A percentile compares a stretch with the other conserved stretches of the same genome.
Conservation (phyloP, 2,888 invertebrate species). For the Corythucha ciliata region DNA sequence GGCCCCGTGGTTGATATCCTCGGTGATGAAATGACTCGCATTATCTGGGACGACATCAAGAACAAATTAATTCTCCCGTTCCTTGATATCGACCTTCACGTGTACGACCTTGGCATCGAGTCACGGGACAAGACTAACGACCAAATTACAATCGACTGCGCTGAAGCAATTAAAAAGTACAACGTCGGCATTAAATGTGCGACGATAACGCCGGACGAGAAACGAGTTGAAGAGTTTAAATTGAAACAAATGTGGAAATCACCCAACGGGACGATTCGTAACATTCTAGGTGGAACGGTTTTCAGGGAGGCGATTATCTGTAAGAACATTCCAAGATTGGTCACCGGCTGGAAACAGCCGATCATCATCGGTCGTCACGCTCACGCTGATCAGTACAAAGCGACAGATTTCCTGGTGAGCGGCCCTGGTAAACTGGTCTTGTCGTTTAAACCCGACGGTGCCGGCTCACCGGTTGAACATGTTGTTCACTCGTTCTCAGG, state of each 20-base stretch:
- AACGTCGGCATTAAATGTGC: conserved; percentile 99
- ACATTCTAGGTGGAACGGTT: conserved; percentile 73
- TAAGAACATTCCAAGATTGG: conserved; percentile 89
- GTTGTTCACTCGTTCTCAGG: conserved; percentile 78
- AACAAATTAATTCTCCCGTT: conserved; percentile 93
- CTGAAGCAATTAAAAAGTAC: conserved; percentile 91
- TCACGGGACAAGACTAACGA: conserved; percentile 88
- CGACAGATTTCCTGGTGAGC: conserved; percentile 92
- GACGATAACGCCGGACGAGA: conserved; percentile 96
- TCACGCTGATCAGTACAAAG: conserved; percentile 92
- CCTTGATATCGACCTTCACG: conserved; percentile 87
- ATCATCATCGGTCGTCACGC: conserved; percentile 98
- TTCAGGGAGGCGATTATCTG: conserved; percentile 82
- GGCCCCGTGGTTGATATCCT: conserved; percentile 87
- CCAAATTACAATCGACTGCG: conserved; percentile 92
- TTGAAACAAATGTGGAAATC: conserved; percentile 86
- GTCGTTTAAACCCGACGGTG: conserved; percentile 61
- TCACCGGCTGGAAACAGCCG: conserved; percentile 89
- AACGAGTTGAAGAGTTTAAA: conserved; percentile 83
- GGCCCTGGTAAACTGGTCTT: conserved; percentile 80
- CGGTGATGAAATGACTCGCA: conserved; percentile 94
- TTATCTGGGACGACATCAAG: conserved; percentile 98
- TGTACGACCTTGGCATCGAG: conserved; percentile 91
- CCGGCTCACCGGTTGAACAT: conserved; percentile 51
- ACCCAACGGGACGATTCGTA: conserved; percentile 80